Percentiles rank a stretch among this genome's conserved stretches.
These are phyloP conservation scores for Acromyrmex charruanus DNA, from an alignment of 1,140 invertebrate genomes.

Conservation along the genomic window DNA sequence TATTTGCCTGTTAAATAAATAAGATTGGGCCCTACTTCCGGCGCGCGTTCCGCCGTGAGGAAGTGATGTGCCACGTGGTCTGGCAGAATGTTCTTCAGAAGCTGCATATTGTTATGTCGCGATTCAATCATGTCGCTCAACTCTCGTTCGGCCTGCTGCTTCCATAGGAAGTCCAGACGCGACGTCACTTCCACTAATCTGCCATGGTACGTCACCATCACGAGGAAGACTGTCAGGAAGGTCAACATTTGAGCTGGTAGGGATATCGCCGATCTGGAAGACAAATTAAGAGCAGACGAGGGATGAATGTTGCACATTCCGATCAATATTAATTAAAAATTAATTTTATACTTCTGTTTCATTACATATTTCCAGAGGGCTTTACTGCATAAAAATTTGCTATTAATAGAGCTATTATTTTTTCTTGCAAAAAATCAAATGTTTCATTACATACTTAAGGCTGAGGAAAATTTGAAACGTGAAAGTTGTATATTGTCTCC, in stretches of 20 bases:
- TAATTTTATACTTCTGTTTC: neutral
- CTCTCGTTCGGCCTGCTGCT: conserved; percentile 96
- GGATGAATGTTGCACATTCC: neutral
- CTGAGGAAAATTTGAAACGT: neutral
- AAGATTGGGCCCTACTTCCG: conserved; percentile 87
- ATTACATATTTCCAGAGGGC: neutral
- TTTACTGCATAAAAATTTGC: neutral
- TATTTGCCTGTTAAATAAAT: neutral
- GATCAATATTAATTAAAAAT: neutral
- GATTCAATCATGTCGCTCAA: conserved; percentile 96
- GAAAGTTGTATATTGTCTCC: neutral
- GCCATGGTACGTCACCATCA: conserved; percentile 96
- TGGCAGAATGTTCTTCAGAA: conserved; percentile 97
- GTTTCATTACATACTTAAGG: neutral
- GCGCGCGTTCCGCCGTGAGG: conserved; percentile 91
- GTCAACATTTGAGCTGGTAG: conserved; percentile 93
- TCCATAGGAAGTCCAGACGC: conserved; percentile 97
- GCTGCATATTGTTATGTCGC: conserved; percentile 93
- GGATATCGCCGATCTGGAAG: conserved; percentile 87
- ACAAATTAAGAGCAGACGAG: neutral
- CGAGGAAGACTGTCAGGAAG: conserved; percentile 93
- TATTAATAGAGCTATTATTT: neutral
- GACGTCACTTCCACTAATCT: conserved; percentile 95
- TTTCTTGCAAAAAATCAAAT: neutral
- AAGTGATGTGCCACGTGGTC: conserved; percentile 98